Evolutionary conservation across 1,140 invertebrate genomes (phyloP).

Genomic region (Brachionus koreanus): DNA sequence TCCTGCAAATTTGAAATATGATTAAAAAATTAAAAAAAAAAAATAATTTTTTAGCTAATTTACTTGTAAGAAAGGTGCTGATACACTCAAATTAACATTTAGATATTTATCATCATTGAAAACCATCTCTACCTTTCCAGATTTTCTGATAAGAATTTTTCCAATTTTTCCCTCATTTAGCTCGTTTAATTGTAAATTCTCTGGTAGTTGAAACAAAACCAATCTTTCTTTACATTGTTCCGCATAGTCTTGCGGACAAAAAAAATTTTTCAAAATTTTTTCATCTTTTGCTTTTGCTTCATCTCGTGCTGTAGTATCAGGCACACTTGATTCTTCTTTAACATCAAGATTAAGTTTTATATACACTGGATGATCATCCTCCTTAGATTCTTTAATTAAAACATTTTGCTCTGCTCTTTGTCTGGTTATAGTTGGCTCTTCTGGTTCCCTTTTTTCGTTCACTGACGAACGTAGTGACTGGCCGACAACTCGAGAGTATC

Average conservation of each 20-base stretch:
- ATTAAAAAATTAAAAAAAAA: neutral
- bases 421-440: neutral
- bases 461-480: neutral
- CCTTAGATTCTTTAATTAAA: neutral
- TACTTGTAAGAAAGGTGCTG: slow-evolving; percentile 39
- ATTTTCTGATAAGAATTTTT: slow-evolving; percentile 29
- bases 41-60: neutral
- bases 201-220: slow-evolving; percentile 9
- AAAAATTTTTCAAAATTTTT: slow-evolving; percentile 31
- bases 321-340: slow-evolving; percentile 1
- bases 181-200: slow-evolving; percentile 24
- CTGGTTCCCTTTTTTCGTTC: neutral
- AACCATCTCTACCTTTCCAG: neutral
- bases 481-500: neutral
- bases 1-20: neutral
- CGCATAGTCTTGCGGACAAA: neutral
- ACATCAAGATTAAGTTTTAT: neutral
- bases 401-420: neutral
- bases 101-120: slow-evolving; percentile 26
- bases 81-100: slow-evolving; percentile 13
- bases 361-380: neutral
- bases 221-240: neutral
- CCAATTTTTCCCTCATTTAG: slow-evolving; percentile 23
- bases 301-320: neutral
- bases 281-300: slow-evolving; percentile 17